phyloP scores from a whole-genome alignment of 1,140 invertebrate genomes.

The Cydia fagiglandana region DNA sequence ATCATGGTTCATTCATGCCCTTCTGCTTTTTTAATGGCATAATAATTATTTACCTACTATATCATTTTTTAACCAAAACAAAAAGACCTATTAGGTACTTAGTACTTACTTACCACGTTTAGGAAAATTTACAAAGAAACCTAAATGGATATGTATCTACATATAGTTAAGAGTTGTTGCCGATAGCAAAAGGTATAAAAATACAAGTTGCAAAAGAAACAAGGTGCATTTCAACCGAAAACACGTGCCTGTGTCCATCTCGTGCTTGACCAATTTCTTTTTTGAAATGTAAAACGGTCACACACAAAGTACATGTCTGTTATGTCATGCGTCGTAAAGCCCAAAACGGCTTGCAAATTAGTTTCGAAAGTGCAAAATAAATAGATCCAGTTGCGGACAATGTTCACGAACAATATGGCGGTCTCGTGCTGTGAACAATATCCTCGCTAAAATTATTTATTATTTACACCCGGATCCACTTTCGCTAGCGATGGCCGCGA shows the following conservation, averaged over 20 bases:
- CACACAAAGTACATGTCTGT: conserved; percentile 2
- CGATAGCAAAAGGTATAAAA: background rate
- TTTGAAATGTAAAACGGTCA: background rate
- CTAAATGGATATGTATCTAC: too few species aligned
- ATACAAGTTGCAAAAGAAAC: background rate
- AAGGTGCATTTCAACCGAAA: background rate
- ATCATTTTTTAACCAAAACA: too few species aligned
- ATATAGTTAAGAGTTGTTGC: too few species aligned
- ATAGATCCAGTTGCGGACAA: conserved; percentile 18
- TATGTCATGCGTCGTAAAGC: conserved; percentile 31
- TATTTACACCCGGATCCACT: conserved; percentile 67
- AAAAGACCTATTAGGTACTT: too few species aligned
- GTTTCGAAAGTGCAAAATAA: conserved; percentile 29
- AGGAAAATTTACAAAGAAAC: too few species aligned
- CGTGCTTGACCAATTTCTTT: background rate
- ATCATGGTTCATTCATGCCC: too few species aligned
- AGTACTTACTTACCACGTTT: too few species aligned
- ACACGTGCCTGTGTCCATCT: background rate
- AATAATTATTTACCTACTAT: too few species aligned
- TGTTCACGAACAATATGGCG: conserved; percentile 20
- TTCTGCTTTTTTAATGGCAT: too few species aligned
- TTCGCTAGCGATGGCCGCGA: conserved; percentile 58
- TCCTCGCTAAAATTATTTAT: conserved; percentile 70
- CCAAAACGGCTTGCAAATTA: conserved; percentile 25
- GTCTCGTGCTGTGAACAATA: conserved; percentile 70